These are phyloP conservation scores for Agrypnus murinus DNA, from an alignment of 2,888 invertebrate species.

Conservation along the genomic window DNA sequence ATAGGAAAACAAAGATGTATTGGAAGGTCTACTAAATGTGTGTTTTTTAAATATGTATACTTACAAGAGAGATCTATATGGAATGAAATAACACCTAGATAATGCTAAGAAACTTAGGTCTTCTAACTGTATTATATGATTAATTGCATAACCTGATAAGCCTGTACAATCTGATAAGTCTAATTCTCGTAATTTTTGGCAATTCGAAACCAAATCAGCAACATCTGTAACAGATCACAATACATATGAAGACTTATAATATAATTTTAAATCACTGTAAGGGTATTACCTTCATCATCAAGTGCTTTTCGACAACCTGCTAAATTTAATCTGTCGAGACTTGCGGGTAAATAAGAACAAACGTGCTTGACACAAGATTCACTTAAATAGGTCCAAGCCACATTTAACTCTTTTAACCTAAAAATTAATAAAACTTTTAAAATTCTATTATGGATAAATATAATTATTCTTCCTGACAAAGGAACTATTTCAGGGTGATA, in stretches of 20 bases:
- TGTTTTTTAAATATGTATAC: slow-evolving; percentile 67
- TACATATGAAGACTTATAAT: too few species aligned
- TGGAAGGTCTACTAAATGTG: too few species aligned
- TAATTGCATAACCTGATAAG: slow-evolving; percentile 78
- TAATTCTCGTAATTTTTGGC: slow-evolving; percentile 84
- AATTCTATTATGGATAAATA: too few species aligned
- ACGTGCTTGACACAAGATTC: slow-evolving; percentile 76
- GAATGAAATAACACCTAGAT: slow-evolving; percentile 87
- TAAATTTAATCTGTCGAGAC: slow-evolving; percentile 84
- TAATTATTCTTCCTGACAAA: too few species aligned
- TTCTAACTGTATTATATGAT: slow-evolving; percentile 74
- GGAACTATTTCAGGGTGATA: too few species aligned
- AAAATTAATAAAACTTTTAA: slow-evolving; percentile 62
- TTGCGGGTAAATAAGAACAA: slow-evolving; percentile 77
- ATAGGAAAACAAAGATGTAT: too few species aligned
- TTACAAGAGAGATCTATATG: slow-evolving; percentile 82
- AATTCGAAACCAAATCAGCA: slow-evolving; percentile 76
- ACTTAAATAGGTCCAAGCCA: slow-evolving; percentile 86
- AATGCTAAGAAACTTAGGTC: slow-evolving; percentile 85
- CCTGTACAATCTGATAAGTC: slow-evolving; percentile 92
- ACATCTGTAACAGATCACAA: slow-evolving; percentile 78
- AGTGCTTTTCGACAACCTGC: slow-evolving; percentile 87
- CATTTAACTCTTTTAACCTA: slow-evolving; percentile 82
- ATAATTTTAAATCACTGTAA: too few species aligned
- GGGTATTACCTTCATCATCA: slow-evolving; percentile 84